Evolutionary conservation across 2,888 invertebrate species (phyloP), one percentile per base, ranked within the genome.

Genomic region (Euproctis similis): DNA sequence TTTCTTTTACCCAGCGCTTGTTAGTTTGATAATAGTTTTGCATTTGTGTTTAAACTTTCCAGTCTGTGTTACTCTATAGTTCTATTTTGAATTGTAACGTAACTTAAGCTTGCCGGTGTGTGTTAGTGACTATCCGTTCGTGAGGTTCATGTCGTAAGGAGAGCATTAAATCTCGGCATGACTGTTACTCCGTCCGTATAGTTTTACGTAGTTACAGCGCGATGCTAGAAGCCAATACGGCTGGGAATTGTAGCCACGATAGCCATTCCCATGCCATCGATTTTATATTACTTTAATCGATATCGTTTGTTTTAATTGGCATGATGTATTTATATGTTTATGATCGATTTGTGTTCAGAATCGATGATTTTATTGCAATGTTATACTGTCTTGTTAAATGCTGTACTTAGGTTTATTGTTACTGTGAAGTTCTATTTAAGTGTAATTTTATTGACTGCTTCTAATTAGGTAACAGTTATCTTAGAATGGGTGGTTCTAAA

Each of bases 121-220:
- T 40, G 42, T 40, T 48, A 35, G 36, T 13, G 50, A 50, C 49
- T 50, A 23, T 21, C 31, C 42, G 46, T 50, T 72, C 70, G 72
- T 70, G 70, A 65, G 62, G 49, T 52, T 44, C 42, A 36, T 31
- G 45, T 52, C 29, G 50, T 50, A 50, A 57, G 53, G 58, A 49
- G 51, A 53, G 64, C 66, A 73, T 68, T 77, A 74, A 75, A 75
- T 74, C 72, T 64, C 58, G 56, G 58, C 62, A 62, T 60, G 68
- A 65, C 65, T 61, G 49, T 53, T 44, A 52, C 51, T 57, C 34
- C 29, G 36, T 51, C 59, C 62, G 60, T 59, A 56, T 56, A n/a
- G n/a, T n/a, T n/a, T n/a, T n/a, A 59, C 60, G 49, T 53, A 44
- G 49, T 48, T 53, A 48, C 46, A 57, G 51, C 39, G 46, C 48